Percentiles rank a stretch among this genome's conserved stretches.
Evolutionary conservation across 2,888 invertebrate genomes (phyloP).

Genomic region (Empis livida): DNA sequence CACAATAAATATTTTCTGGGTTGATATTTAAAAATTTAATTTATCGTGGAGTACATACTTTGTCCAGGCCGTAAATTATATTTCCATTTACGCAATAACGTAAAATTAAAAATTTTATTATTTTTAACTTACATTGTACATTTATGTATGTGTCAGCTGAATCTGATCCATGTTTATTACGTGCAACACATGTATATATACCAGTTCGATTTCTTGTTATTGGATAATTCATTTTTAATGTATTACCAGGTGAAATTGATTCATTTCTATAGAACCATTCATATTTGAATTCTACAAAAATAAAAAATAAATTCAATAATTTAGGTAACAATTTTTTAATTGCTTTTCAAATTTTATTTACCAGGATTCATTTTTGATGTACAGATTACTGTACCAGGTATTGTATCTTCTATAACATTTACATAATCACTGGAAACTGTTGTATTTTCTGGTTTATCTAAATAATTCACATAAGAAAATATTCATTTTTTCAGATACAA

Average conservation of each 20-base stretch:
- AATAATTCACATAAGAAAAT: constrained; percentile 2
- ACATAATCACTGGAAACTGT: constrained; percentile 45
- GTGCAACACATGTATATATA: constrained; percentile 64
- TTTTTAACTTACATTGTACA: constrained; percentile 59
- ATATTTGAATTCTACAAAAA: constrained; percentile 18
- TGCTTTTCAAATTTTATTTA: constrained; percentile 18
- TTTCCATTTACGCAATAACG: no score
- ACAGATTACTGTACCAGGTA: constrained; percentile 41
- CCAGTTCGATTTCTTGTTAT: constrained; percentile 60
- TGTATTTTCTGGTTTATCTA: constrained; percentile 77
- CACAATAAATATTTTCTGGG: no score
- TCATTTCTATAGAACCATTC: constrained; percentile 33
- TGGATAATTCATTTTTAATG: constrained; percentile 49
- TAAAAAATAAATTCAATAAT: no score
- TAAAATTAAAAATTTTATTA: constrained; percentile 4
- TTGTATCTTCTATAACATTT: constrained; percentile 38
- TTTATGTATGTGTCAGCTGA: constrained; percentile 57
- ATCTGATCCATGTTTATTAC: constrained; percentile 64
- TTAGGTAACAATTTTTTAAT: no score
- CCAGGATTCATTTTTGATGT: constrained; percentile 41
- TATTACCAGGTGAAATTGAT: constrained; percentile 28
- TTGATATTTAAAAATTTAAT: no score
- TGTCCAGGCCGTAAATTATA: no score
- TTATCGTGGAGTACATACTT: no score
- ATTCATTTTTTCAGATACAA: constrained; percentile 3